A percentile compares a stretch with the other conserved stretches of the same genome.
Conservation (phyloP, 2,113 vertebrate genomes). For the Tragelaphus imberbis region DNA sequence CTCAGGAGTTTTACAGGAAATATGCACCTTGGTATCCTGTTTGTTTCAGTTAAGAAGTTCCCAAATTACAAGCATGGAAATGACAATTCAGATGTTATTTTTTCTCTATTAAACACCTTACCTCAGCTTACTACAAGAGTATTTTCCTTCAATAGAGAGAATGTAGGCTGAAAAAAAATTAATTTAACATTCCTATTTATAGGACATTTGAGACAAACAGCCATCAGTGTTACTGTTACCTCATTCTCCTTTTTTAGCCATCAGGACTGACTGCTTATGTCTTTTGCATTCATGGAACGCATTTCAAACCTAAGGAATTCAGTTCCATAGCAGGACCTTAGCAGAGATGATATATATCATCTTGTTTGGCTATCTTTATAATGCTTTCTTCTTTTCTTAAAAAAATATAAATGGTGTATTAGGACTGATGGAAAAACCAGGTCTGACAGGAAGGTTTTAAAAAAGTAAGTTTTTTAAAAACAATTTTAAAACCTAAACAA, state of each 20-base stretch:
- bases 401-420: constrained; percentile 62
- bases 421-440: constrained; percentile 73
- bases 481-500: background rate
- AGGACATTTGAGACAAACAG: constrained; percentile 75
- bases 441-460: constrained; percentile 46
- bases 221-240: constrained; percentile 61
- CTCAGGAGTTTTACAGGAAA: background rate
- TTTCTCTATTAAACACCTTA: background rate
- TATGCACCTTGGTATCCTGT: background rate
- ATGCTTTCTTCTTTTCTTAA: constrained; percentile 57
- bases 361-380: constrained; percentile 69
- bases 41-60: background rate
- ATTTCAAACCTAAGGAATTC: constrained; percentile 76
- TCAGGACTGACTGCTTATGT: constrained; percentile 73
- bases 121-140: background rate
- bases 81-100: background rate
- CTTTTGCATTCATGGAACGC: constrained; percentile 73
- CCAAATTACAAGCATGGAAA: background rate
- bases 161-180: constrained; percentile 69
- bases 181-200: constrained; percentile 77
- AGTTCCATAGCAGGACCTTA: constrained; percentile 64
- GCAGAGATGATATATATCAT: constrained; percentile 71
- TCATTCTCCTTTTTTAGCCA: constrained; percentile 79
- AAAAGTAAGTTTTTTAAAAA: background rate
- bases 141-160: constrained; percentile 32